A percentile compares a stretch with the other conserved stretches of the same genome.
phyloP scores from a whole-genome alignment of 2,113 vertebrate species.

The Litocranius walleri region DNA sequence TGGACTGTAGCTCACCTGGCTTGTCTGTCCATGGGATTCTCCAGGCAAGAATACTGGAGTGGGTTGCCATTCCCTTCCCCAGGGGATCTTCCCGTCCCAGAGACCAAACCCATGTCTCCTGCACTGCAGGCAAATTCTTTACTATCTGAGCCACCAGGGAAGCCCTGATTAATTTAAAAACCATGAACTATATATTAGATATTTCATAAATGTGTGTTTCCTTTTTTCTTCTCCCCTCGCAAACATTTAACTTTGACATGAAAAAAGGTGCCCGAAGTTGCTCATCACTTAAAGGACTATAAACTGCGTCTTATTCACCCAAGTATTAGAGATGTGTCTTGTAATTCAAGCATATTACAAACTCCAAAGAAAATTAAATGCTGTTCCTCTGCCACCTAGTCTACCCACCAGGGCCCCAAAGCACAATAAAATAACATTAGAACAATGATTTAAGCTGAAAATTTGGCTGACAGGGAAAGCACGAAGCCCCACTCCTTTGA shows the following conservation, averaged over 20 bases:
- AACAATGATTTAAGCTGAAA: constrained; percentile 34
- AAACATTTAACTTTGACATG: neutral
- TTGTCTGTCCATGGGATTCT: neutral
- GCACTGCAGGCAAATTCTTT: neutral
- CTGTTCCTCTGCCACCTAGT: neutral
- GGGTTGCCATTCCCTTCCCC: neutral
- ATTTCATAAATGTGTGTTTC: neutral
- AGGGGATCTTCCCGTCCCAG: neutral
- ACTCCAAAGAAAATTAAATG: constrained; percentile 36
- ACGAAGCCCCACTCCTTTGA: neutral
- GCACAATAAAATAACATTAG: constrained; percentile 36
- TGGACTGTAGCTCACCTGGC: neutral
- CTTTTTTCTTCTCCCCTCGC: no score
- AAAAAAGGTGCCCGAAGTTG: neutral
- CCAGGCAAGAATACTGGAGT: neutral
- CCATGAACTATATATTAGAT: neutral
- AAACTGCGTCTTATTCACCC: neutral
- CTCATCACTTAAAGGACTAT: neutral
- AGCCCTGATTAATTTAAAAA: neutral
- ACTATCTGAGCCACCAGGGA: neutral
- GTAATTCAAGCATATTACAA: neutral
- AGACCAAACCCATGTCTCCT: neutral
- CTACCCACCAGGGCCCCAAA: neutral
- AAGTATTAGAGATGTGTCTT: neutral
- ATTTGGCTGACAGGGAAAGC: neutral